Conservation (phyloP, 2,113 vertebrate genomes). For the Chamaetylas fuelleborni region DNA sequence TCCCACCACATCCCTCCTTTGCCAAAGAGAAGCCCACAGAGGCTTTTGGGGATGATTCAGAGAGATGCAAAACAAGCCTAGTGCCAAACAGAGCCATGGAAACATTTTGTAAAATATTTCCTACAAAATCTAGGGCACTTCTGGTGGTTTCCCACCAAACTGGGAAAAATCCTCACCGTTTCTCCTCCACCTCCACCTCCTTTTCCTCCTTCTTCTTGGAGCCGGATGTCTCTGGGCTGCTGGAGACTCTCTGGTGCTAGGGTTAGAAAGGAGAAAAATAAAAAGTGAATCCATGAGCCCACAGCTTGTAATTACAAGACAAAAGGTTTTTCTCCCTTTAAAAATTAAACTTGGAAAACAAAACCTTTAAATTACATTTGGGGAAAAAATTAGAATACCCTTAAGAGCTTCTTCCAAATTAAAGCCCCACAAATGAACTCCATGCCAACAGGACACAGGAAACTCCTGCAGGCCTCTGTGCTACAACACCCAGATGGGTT, state of each 20-base stretch:
- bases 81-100: neutral
- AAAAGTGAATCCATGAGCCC: fast-evolving
- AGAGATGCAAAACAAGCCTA: neutral
- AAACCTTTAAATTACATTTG: neutral
- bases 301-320: fast-evolving
- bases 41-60: neutral
- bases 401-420: neutral
- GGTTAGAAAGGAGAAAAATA: neutral
- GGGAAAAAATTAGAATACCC: neutral
- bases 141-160: neutral
- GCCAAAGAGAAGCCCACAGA: neutral
- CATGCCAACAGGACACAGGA: fast-evolving
- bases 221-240: constrained; percentile 21
- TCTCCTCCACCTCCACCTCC: constrained; percentile 57
- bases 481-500: neutral
- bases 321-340: neutral
- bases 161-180: constrained; percentile 56
- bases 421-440: neutral
- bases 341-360: neutral
- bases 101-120: neutral
- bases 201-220: constrained; percentile 56
- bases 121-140: neutral
- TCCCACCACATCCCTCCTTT: neutral
- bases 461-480: neutral
- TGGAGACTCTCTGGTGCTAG: constrained; percentile 83